phyloP scores from a whole-genome alignment of 2,113 vertebrate species.

The Varanus komodoensis region DNA sequence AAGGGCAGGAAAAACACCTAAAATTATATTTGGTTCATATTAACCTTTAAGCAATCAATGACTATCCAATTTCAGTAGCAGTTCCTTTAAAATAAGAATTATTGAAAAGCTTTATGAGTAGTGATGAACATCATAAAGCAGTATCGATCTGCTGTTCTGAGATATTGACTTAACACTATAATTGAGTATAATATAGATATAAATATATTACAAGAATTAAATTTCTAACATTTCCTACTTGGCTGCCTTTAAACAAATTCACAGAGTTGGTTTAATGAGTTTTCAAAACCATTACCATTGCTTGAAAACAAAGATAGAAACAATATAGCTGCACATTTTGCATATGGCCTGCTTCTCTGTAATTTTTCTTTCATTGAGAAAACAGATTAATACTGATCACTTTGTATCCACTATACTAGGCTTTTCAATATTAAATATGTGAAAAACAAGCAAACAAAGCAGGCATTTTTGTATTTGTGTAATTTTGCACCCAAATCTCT shows the following conservation, averaged over 20 bases:
- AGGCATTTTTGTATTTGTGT: not conserved
- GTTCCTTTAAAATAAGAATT: slow-evolving; percentile 76
- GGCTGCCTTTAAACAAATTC: slow-evolving; percentile 43
- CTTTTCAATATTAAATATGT: slow-evolving; percentile 12
- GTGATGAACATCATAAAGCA: slow-evolving; percentile 67
- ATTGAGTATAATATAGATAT: slow-evolving; percentile 55
- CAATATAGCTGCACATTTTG: not conserved
- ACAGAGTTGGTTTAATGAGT: slow-evolving; percentile 37
- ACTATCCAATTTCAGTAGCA: slow-evolving; percentile 60
- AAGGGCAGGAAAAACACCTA: slow-evolving; percentile 12
- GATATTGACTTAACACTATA: slow-evolving; percentile 62
- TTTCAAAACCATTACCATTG: slow-evolving; percentile 11
- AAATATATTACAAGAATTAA: slow-evolving; percentile 27
- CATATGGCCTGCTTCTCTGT: not conserved
- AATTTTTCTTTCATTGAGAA: slow-evolving; percentile 17
- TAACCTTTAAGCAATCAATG: slow-evolving; percentile 75
- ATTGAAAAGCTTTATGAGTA: slow-evolving; percentile 72
- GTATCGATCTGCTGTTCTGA: slow-evolving; percentile 70
- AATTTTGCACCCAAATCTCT: not conserved
- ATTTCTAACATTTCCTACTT: slow-evolving; percentile 27
- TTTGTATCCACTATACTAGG: not conserved
- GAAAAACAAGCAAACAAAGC: not conserved
- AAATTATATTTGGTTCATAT: slow-evolving; percentile 66
- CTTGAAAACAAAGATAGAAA: slow-evolving; percentile 3
- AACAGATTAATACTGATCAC: not conserved